These are phyloP conservation scores for Echiichthys vipera DNA, from an alignment of 2,797 vertebrate genomes.

Conservation along the genomic window DNA sequence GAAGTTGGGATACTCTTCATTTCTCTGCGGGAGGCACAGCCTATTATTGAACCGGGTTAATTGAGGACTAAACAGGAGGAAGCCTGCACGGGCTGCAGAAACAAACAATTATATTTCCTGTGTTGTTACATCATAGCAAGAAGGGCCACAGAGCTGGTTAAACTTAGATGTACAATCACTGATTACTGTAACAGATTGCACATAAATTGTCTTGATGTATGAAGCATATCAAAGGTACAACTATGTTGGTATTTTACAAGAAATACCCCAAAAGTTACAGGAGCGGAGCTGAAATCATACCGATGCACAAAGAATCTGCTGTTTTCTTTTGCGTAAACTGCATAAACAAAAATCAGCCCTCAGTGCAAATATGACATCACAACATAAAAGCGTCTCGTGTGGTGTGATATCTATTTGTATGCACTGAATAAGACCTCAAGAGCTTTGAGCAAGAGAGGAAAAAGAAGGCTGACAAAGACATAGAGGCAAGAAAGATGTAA, in stretches of 20 bases:
- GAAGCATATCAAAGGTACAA: constrained; percentile 2
- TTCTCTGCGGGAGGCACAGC: constrained; percentile 31
- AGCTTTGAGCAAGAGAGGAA: constrained; percentile 18
- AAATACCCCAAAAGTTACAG: neutral
- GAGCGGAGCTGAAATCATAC: neutral
- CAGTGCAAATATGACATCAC: neutral
- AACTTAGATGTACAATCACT: constrained; percentile 7
- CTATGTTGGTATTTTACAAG: neutral
- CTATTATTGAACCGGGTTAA: constrained; percentile 57
- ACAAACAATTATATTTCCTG: constrained; percentile 33
- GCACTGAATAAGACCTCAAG: neutral
- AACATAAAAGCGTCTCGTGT: neutral
- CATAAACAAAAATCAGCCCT: neutral
- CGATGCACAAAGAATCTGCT: neutral
- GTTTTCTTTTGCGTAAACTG: neutral
- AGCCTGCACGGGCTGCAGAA: constrained; percentile 28
- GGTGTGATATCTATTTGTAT: constrained; percentile 16
- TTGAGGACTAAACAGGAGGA: constrained; percentile 44
- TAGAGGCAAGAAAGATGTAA: constrained; percentile 44
- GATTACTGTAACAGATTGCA: constrained; percentile 11
- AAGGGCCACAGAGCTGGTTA: constrained; percentile 1
- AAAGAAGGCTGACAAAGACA: constrained; percentile 36
- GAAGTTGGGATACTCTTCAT: constrained; percentile 59
- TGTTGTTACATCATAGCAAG: constrained; percentile 1
- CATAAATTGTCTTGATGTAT: neutral